These are phyloP conservation scores for Sebastes cheni DNA, from an alignment of 2,797 vertebrate species.

Conservation along the genomic window DNA sequence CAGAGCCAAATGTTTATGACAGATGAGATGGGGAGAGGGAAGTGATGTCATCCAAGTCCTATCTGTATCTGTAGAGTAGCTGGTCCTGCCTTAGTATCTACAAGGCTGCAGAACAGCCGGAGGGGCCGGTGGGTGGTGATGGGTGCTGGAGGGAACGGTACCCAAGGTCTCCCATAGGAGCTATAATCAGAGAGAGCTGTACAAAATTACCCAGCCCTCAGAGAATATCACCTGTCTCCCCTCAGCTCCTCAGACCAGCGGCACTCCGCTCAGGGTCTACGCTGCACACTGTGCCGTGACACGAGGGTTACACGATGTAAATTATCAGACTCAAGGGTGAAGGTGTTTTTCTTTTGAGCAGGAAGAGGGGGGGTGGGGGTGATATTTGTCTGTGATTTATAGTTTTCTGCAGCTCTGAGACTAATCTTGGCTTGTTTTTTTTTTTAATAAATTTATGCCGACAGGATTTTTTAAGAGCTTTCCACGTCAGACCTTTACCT, in stretches of 20 bases:
- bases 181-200: constrained; percentile 68
- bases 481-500: constrained; percentile 70
- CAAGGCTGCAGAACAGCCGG: constrained; percentile 54
- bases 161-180: constrained; percentile 72
- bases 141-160: constrained; percentile 74
- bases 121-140: constrained; percentile 57
- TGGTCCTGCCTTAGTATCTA: constrained; percentile 76
- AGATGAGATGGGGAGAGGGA: constrained; percentile 75
- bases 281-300: constrained; percentile 56
- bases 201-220: constrained; percentile 65
- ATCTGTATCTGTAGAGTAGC: constrained; percentile 69
- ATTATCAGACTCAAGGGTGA: constrained; percentile 70
- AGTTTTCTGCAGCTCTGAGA: constrained; percentile 56
- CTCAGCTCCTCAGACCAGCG: constrained; percentile 58
- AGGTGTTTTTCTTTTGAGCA: constrained; percentile 59
- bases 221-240: constrained; percentile 75
- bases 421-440: constrained; percentile 56
- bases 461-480: constrained; percentile 72
- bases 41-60: constrained; percentile 83
- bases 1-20: constrained; percentile 83
- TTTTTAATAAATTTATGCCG: constrained; percentile 57
- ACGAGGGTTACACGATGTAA: constrained; percentile 68
- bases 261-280: constrained; percentile 41
- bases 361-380: constrained; percentile 24
- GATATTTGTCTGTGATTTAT: constrained; percentile 67